A percentile compares a stretch with the other conserved stretches of the same genome.
These are phyloP conservation scores for Palythoa grandiflora DNA, from an alignment of 92 coral and sea anemone genomes.

Conservation along the genomic window DNA sequence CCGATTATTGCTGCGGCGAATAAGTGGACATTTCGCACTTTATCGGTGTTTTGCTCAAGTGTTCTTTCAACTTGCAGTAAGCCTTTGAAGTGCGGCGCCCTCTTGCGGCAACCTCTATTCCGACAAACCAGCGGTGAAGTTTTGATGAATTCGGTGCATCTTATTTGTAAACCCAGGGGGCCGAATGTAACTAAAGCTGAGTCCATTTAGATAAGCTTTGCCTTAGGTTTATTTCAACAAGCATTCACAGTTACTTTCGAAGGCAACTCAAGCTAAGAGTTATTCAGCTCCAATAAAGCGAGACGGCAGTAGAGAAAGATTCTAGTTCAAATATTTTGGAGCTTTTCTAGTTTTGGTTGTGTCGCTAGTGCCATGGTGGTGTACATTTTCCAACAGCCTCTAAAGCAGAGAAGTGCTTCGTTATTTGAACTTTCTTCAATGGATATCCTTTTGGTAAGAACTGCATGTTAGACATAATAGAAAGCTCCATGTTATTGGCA, in stretches of 20 bases:
- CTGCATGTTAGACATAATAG: background rate
- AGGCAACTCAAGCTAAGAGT: background rate
- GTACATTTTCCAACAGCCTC: background rate
- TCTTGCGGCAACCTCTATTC: background rate
- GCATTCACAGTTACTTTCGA: background rate
- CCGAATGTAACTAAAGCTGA: conserved; percentile 9
- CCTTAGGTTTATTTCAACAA: background rate
- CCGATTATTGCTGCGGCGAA: conserved; percentile 21
- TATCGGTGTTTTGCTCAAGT: background rate
- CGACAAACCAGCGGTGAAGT: background rate
- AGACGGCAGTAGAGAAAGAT: background rate
- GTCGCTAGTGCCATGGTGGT: background rate
- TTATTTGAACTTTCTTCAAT: background rate
- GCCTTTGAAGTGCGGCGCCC: conserved; percentile 16
- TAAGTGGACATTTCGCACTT: background rate
- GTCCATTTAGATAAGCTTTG: background rate
- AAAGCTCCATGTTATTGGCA: too few relatives aligned
- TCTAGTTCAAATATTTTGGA: background rate
- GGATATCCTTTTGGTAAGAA: background rate
- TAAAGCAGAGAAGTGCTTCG: background rate
- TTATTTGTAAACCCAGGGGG: conserved; percentile 1
- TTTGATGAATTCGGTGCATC: conserved; percentile 2
- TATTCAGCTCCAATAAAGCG: background rate
- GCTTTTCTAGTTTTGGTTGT: too few relatives aligned
- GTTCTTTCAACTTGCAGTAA: background rate